Evolutionary conservation across 2,797 vertebrate species (phyloP).

Genomic region (Arrhamphus sclerolepis): DNA sequence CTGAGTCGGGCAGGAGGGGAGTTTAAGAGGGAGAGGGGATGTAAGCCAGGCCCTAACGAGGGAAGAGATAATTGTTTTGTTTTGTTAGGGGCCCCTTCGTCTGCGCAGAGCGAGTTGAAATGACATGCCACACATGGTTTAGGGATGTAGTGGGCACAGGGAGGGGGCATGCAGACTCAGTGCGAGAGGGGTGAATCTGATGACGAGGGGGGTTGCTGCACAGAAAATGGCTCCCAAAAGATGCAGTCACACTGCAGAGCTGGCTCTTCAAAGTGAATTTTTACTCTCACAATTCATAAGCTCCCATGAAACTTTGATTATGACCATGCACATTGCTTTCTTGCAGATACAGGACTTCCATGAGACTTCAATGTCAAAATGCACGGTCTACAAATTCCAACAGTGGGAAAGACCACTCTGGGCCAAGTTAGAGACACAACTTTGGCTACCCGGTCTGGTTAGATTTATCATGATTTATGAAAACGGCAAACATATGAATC

Average conservation of each 20-base stretch:
- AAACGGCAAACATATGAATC: slow-evolving; percentile 72
- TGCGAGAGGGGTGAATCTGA: slow-evolving; percentile 40
- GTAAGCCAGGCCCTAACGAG: slow-evolving; percentile 74
- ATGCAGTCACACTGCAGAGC: slow-evolving; percentile 11
- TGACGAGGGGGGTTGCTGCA: slow-evolving; percentile 20
- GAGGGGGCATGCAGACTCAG: slow-evolving; percentile 35
- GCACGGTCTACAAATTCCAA: slow-evolving; percentile 52
- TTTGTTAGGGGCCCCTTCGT: slow-evolving; percentile 70
- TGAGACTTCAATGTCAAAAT: slow-evolving; percentile 45
- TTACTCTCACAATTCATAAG: slow-evolving; percentile 27
- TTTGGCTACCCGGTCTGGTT: slow-evolving; percentile 58
- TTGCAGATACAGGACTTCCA: slow-evolving; percentile 29
- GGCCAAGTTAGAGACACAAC: slow-evolving; percentile 67
- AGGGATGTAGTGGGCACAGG: slow-evolving; percentile 55
- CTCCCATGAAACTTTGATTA: slow-evolving; percentile 51
- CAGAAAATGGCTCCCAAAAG: slow-evolving; percentile 22
- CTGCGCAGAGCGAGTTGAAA: slow-evolving; percentile 63
- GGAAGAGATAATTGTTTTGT: slow-evolving; percentile 77
- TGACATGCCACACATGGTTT: slow-evolving; percentile 71
- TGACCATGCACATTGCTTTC: slow-evolving; percentile 23
- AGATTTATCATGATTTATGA: slow-evolving; percentile 73
- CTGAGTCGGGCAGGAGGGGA: slow-evolving; percentile 38
- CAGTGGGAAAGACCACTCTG: slow-evolving; percentile 51
- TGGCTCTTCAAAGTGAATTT: slow-evolving; percentile 18
- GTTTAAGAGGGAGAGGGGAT: slow-evolving; percentile 50